phyloP scores from a whole-genome alignment of 2,113 vertebrate genomes.

The Pelodiscus sinensis region DNA sequence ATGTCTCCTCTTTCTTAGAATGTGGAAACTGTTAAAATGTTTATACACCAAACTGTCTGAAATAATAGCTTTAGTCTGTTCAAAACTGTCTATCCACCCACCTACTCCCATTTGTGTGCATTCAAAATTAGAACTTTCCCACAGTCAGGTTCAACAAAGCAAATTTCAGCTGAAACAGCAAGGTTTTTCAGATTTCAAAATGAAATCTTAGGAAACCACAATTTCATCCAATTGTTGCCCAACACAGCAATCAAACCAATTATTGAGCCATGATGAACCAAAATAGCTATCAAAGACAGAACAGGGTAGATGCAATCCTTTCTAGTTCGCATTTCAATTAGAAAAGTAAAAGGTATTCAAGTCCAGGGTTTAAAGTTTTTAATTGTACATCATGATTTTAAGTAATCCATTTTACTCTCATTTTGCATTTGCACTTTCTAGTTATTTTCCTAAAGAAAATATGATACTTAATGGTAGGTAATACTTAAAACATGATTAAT shows the following conservation, averaged over 20 bases:
- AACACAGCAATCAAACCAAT: too few relatives aligned
- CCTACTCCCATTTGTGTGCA: not conserved
- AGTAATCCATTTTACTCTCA: not conserved
- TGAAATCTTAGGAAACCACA: too few relatives aligned
- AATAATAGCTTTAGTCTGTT: not conserved
- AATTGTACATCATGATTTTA: not conserved
- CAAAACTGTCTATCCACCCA: not conserved
- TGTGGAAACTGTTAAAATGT: not conserved
- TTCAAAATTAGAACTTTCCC: not conserved
- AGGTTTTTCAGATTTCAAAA: not conserved
- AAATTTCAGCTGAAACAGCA: not conserved
- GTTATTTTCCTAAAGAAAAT: too few relatives aligned
- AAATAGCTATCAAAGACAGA: not conserved
- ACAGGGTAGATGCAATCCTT: too few relatives aligned
- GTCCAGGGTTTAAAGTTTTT: not conserved
- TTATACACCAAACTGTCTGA: not conserved
- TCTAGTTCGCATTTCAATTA: not conserved
- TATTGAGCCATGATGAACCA: not conserved
- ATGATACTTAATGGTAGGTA: too few relatives aligned
- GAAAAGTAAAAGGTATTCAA: not conserved
- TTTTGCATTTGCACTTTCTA: not conserved
- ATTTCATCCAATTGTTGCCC: too few relatives aligned
- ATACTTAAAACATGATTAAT: not conserved
- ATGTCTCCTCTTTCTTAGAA: not conserved
- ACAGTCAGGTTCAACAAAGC: not conserved